phyloP scores from a whole-genome alignment of 2,888 invertebrate species.

The Caenorhabditis imperialis region DNA sequence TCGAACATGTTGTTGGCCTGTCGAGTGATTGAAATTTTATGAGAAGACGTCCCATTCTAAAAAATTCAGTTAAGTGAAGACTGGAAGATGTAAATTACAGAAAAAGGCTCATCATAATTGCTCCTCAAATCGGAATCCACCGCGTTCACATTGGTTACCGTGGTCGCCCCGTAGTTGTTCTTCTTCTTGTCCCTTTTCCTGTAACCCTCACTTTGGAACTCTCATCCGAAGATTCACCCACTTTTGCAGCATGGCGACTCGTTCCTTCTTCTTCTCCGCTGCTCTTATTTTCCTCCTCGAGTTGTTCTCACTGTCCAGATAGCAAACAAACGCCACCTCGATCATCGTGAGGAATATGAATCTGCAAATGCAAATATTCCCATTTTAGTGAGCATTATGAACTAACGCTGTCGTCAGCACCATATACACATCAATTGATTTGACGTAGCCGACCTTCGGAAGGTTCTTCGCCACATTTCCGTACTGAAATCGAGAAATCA shows the following conservation, averaged over 20 bases:
- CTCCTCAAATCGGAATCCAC: constrained; percentile 47
- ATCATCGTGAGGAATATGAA: constrained; percentile 75
- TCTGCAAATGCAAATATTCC: constrained; percentile 48
- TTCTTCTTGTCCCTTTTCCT: constrained; percentile 54
- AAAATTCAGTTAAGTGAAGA: too few relatives aligned
- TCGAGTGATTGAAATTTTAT: constrained; percentile 49
- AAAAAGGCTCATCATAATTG: constrained; percentile 53
- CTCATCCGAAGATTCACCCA: background rate
- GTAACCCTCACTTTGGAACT: background rate
- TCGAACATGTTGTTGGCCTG: constrained; percentile 62
- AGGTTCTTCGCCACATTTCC: constrained; percentile 75
- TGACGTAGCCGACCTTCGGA: constrained; percentile 76
- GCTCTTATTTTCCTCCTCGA: constrained; percentile 56
- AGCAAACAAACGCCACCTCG: constrained; percentile 75
- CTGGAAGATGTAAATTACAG: too few relatives aligned
- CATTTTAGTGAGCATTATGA: constrained; percentile 1
- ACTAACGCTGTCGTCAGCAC: constrained; percentile 70
- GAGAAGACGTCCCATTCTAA: constrained; percentile 27
- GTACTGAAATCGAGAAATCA: constrained; percentile 63
- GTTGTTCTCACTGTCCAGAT: constrained; percentile 65
- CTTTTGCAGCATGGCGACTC: constrained; percentile 54
- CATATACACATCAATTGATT: constrained; percentile 75
- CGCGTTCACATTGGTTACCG: constrained; percentile 38
- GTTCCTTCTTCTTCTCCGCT: constrained; percentile 59
- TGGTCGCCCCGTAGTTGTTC: constrained; percentile 57